Percentiles rank a stretch among this genome's conserved stretches.
Evolutionary conservation across 2,888 invertebrate species (phyloP).

Genomic region (Idaea dimidiata): DNA sequence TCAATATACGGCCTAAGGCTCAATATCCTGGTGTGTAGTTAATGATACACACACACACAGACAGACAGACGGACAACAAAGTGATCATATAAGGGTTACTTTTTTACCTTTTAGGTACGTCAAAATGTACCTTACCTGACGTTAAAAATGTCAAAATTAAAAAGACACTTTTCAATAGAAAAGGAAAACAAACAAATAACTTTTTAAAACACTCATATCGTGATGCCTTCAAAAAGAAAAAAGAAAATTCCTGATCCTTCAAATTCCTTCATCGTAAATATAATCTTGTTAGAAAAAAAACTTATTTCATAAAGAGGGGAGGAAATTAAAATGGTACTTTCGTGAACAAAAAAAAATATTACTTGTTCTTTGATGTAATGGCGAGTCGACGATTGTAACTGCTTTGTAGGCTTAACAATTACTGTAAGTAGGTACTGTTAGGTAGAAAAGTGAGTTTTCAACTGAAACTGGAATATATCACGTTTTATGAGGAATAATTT

Average conservation of each 20-base stretch:
- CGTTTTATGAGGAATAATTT: background rate
- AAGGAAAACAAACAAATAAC: too few relatives aligned
- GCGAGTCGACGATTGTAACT: conserved; percentile 50
- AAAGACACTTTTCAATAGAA: too few relatives aligned
- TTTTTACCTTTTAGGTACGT: too few relatives aligned
- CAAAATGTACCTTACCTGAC: too few relatives aligned
- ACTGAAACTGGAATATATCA: background rate
- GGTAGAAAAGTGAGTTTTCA: conserved; percentile 14
- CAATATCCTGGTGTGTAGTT: too few relatives aligned
- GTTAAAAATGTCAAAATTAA: too few relatives aligned
- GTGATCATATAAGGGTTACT: too few relatives aligned
- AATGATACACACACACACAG: too few relatives aligned
- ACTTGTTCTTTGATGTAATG: conserved; percentile 59
- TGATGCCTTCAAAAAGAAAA: background rate
- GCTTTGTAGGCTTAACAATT: conserved; percentile 61
- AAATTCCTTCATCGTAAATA: conserved; percentile 73
- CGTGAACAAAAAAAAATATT: conserved; percentile 48
- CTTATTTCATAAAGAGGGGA: conserved; percentile 72
- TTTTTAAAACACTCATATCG: too few relatives aligned
- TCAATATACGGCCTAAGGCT: too few relatives aligned
- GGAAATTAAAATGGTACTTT: conserved; percentile 63
- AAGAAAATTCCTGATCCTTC: conserved; percentile 65
- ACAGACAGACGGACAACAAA: too few relatives aligned
- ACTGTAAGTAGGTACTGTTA: conserved; percentile 19
- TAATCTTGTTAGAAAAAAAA: conserved; percentile 75